Percentiles rank a stretch among this genome's conserved stretches.
phyloP scores from a whole-genome alignment of 1,140 invertebrate species.

The Phortica variegata region DNA sequence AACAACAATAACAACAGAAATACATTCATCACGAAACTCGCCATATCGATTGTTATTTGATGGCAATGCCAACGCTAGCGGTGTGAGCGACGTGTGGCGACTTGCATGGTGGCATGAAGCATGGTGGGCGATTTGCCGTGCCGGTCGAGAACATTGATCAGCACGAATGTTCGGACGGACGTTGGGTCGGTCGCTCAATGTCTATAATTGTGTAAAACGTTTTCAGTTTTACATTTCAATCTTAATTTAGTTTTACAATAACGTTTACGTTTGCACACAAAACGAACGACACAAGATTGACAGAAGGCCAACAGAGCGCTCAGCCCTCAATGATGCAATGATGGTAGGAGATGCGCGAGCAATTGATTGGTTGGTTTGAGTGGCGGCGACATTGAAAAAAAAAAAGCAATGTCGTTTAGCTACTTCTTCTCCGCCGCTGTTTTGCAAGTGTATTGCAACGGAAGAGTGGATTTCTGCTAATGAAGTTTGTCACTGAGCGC shows the following conservation, averaged over 20 bases:
- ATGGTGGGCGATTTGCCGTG: no score
- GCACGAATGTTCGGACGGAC: conserved; percentile 5
- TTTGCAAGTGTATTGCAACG: conserved; percentile 40
- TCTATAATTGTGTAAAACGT: conserved; percentile 57
- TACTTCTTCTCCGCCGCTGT: conserved; percentile 30
- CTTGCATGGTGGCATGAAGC: neutral
- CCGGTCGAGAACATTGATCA: no score
- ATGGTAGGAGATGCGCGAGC: neutral
- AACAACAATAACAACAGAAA: no score
- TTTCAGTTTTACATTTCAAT: conserved; percentile 58
- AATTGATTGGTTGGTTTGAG: neutral
- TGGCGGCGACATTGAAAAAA: conserved; percentile 7
- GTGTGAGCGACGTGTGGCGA: no score
- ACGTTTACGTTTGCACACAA: conserved; percentile 45
- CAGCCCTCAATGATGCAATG: neutral
- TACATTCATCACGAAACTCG: no score
- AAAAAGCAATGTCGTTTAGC: conserved; percentile 44
- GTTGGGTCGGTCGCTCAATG: conserved; percentile 15
- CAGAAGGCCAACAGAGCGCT: neutral
- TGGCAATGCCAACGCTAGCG: no score
- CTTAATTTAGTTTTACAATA: conserved; percentile 56
- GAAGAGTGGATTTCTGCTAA: conserved; percentile 32
- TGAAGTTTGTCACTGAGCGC: conserved; percentile 55
- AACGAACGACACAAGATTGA: no score
- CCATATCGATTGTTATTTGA: neutral